A percentile compares a stretch with the other conserved stretches of the same genome.
Evolutionary conservation across 1,140 invertebrate genomes (phyloP).

Genomic region (Anthonomus grandis): DNA sequence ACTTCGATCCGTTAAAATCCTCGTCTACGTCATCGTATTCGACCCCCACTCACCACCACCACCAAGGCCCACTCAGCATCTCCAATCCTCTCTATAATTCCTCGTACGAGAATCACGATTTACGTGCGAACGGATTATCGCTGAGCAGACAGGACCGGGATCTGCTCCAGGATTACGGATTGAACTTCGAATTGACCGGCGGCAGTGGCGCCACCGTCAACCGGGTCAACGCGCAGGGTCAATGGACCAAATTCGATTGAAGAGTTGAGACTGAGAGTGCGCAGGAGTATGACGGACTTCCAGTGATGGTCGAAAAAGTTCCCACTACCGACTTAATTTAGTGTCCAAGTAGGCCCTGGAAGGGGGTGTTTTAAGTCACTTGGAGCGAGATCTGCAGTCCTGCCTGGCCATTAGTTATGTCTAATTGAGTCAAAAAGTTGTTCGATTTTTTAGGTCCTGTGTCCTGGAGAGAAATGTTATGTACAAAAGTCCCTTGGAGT

Average conservation of each 20-base stretch:
- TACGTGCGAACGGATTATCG: constrained; percentile 30
- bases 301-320: no score
- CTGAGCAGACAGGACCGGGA: constrained; percentile 49
- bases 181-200: constrained; percentile 52
- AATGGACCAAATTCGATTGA: constrained; percentile 47
- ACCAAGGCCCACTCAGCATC: constrained; percentile 38
- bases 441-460: no score
- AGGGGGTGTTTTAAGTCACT: no score
- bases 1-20: constrained; percentile 59
- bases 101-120: constrained; percentile 41
- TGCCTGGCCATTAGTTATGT: no score
- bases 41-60: constrained; percentile 14
- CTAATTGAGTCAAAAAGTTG: no score
- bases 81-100: constrained; percentile 44
- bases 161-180: constrained; percentile 55
- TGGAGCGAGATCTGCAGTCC: no score
- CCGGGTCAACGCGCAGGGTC: constrained; percentile 40
- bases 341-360: no score
- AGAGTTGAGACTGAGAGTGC: no score
- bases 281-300: background rate
- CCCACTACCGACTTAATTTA: no score
- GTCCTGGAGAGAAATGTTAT: no score
- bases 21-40: constrained; percentile 30
- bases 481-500: no score
- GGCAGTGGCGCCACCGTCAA: constrained; percentile 21